Percentiles rank a stretch among this genome's conserved stretches.
Conservation (phyloP, 1,140 invertebrate species). For the Drosophila pruinosa region DNA sequence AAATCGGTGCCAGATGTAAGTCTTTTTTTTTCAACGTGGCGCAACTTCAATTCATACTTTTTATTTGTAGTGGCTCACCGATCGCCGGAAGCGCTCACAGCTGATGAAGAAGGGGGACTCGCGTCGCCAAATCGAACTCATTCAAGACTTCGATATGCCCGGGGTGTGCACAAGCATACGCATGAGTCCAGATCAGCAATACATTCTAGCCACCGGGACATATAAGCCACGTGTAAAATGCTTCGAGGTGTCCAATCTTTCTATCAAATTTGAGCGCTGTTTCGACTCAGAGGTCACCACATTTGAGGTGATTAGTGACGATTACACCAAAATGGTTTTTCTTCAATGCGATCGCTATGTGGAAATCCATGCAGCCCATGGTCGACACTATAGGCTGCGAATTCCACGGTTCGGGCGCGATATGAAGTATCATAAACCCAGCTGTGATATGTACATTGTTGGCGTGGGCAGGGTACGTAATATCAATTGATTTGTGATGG, state of each 20-base stretch:
- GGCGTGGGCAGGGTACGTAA: constrained; percentile 89
- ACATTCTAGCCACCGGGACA: constrained; percentile 95
- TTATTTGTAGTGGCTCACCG: constrained; percentile 92
- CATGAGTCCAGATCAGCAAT: constrained; percentile 96
- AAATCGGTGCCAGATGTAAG: constrained; percentile 98
- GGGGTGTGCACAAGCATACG: constrained; percentile 93
- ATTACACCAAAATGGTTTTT: constrained; percentile 94
- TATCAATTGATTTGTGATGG: neutral
- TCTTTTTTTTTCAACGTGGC: constrained; percentile 48
- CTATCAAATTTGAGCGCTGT: constrained; percentile 99
- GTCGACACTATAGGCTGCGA: constrained; percentile 94
- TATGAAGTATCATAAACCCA: constrained; percentile 94
- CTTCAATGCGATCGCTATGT: constrained; percentile 94
- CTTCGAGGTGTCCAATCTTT: constrained; percentile 97
- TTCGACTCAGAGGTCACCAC: constrained; percentile 97
- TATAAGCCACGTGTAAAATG: constrained; percentile 98
- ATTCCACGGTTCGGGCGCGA: constrained; percentile 98
- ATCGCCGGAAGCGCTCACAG: constrained; percentile 92
- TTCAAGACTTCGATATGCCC: constrained; percentile 99
- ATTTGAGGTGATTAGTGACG: constrained; percentile 94
- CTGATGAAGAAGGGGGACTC: constrained; percentile 96
- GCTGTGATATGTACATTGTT: constrained; percentile 96
- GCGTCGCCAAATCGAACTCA: constrained; percentile 95
- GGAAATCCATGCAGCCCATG: constrained; percentile 97
- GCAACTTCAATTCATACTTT: neutral